These are phyloP conservation scores for Rugalucina vietnamica DNA, from an alignment of 2,888 invertebrate genomes.

Conservation along the genomic window DNA sequence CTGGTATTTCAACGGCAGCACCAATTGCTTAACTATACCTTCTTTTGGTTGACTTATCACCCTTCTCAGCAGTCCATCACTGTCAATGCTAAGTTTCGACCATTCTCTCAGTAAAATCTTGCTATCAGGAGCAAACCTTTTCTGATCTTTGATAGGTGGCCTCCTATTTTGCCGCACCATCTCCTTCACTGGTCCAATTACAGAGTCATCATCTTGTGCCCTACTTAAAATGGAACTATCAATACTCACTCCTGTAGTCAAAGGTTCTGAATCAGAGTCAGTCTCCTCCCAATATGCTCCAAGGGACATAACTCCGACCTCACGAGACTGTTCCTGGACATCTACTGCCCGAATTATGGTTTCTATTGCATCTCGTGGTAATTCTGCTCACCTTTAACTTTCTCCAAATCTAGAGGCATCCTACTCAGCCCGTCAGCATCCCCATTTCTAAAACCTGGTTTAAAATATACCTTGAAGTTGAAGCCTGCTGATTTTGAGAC, in stretches of 20 bases:
- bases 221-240: neutral
- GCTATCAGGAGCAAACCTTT: neutral
- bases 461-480: slow-evolving; percentile 30
- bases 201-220: slow-evolving; percentile 10
- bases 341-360: neutral
- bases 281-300: neutral
- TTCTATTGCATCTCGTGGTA: neutral
- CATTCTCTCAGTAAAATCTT: slow-evolving; percentile 20
- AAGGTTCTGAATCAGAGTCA: neutral
- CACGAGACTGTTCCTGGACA: neutral
- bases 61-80: neutral
- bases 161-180: neutral
- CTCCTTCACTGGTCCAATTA: neutral
- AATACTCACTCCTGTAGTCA: neutral
- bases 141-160: neutral
- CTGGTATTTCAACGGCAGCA: slow-evolving; percentile 34
- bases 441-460: slow-evolving; percentile 19
- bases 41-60: neutral
- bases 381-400: neutral
- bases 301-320: slow-evolving; percentile 1
- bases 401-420: slow-evolving; percentile 17
- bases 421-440: slow-evolving; percentile 40
- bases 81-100: slow-evolving; percentile 18
- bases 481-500: slow-evolving; percentile 35
- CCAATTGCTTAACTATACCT: slow-evolving; percentile 20